Evolutionary conservation across 2,888 invertebrate genomes (phyloP).

Genomic region (Trimorus sp.): DNA sequence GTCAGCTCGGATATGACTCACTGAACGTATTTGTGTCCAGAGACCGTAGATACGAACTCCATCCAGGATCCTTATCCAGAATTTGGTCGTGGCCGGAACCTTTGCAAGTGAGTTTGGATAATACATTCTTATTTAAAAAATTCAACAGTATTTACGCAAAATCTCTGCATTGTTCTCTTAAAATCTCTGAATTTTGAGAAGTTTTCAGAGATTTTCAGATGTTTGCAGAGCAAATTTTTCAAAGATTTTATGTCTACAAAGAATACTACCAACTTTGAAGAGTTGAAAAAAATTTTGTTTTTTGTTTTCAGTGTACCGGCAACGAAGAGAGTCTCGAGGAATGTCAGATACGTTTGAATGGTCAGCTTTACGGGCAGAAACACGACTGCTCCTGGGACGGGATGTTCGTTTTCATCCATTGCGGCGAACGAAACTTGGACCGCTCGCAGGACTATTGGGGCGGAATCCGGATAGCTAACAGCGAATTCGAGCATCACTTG

Average conservation of each 20-base stretch:
- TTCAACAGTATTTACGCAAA: too few species aligned
- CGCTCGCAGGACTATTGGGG: constrained; percentile 94
- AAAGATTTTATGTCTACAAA: too few species aligned
- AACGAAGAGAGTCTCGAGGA: constrained; percentile 89
- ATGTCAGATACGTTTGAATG: constrained; percentile 94
- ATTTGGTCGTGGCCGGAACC: constrained; percentile 99
- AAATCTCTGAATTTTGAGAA: too few species aligned
- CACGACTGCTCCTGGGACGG: constrained; percentile 95
- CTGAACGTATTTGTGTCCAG: constrained; percentile 94
- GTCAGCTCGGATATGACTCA: constrained; percentile 94
- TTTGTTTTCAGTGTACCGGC: constrained; percentile 85
- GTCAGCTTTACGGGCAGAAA: constrained; percentile 92
- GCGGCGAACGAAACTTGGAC: constrained; percentile 88
- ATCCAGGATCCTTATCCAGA: constrained; percentile 92
- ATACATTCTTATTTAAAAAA: too few species aligned
- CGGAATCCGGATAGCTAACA: constrained; percentile 94
- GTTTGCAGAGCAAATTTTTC: too few species aligned
- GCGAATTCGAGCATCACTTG: constrained; percentile 93
- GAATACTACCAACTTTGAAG: too few species aligned
- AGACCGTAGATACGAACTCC: constrained; percentile 93
- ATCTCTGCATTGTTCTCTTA: too few species aligned
- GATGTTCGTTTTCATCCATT: constrained; percentile 96
- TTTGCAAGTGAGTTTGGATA: constrained; percentile 85
- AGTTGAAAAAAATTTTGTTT: background rate
- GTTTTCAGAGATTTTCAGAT: too few species aligned